Percentiles rank a stretch among this genome's conserved stretches.
phyloP scores from a whole-genome alignment of 2,797 vertebrate species.

The Chrosomus eos region DNA sequence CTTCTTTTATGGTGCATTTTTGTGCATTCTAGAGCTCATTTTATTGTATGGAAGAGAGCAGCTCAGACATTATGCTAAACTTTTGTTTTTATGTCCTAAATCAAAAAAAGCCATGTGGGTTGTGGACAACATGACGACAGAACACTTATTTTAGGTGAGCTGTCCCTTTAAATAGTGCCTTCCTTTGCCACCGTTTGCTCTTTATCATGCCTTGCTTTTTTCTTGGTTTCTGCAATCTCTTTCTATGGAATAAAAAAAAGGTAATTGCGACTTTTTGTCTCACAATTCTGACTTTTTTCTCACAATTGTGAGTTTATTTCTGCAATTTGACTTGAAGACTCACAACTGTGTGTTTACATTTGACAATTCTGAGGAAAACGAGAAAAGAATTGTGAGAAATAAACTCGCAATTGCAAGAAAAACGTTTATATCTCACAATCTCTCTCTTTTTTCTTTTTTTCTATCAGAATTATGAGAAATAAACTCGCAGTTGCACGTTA shows the following conservation, averaged over 20 bases:
- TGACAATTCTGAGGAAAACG: neutral
- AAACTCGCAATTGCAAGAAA: neutral
- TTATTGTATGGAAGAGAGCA: neutral
- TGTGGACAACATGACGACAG: constrained; percentile 3
- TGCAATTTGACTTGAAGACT: neutral
- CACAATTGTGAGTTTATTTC: neutral
- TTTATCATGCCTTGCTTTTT: constrained; percentile 3
- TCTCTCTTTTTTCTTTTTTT: neutral
- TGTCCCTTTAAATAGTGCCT: constrained; percentile 35
- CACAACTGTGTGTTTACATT: neutral
- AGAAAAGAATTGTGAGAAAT: neutral
- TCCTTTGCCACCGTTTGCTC: neutral
- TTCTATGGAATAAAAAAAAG: neutral
- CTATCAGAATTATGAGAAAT: neutral
- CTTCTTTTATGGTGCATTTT: neutral
- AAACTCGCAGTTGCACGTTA: neutral
- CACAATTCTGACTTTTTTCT: neutral
- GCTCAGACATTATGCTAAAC: neutral
- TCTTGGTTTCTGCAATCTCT: neutral
- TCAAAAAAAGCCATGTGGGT: neutral
- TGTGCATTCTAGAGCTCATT: neutral
- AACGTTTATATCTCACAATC: neutral
- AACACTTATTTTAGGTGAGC: constrained; percentile 13
- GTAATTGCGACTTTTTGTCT: neutral
- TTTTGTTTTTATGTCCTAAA: neutral